phyloP scores from a whole-genome alignment of 1,140 invertebrate species.

The Adelges cooleyi region DNA sequence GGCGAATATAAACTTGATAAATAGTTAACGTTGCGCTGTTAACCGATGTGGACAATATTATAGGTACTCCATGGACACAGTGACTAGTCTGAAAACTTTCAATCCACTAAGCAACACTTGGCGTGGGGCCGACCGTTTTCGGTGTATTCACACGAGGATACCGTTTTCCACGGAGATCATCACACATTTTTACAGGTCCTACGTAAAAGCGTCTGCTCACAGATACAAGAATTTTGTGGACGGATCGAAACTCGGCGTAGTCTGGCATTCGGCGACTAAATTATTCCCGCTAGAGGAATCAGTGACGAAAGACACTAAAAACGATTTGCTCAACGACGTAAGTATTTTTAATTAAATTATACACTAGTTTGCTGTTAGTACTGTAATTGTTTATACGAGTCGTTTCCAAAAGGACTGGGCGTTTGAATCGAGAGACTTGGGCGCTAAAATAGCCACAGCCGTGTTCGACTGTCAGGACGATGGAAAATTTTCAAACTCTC shows the following conservation, averaged over 20 bases:
- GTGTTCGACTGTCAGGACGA: constrained; percentile 41
- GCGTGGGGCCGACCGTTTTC: constrained; percentile 45
- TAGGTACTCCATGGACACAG: constrained; percentile 47
- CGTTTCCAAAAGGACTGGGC: constrained; percentile 35
- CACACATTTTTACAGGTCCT: constrained; percentile 31
- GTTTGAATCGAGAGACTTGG: constrained; percentile 40
- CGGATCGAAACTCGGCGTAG: constrained; percentile 33
- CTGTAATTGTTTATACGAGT: too few species aligned
- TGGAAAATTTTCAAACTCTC: constrained; percentile 35
- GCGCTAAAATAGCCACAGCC: constrained; percentile 39
- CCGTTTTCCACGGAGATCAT: constrained; percentile 39
- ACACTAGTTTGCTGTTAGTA: too few species aligned
- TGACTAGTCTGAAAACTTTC: constrained; percentile 44
- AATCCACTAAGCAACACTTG: constrained; percentile 47
- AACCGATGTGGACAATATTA: too few species aligned
- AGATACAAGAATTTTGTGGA: constrained; percentile 34
- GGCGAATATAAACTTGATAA: neutral
- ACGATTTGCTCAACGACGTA: constrained; percentile 9
- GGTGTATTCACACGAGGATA: constrained; percentile 47
- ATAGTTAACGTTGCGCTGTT: too few species aligned
- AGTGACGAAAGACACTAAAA: neutral
- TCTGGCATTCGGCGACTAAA: constrained; percentile 35
- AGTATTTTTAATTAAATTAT: neutral
- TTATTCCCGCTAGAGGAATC: constrained; percentile 20
- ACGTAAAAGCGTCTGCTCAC: constrained; percentile 33